Percentiles rank a stretch among this genome's conserved stretches.
Conservation (phyloP, 2,797 vertebrate species). For the Mormyrus hasselquistii region DNA sequence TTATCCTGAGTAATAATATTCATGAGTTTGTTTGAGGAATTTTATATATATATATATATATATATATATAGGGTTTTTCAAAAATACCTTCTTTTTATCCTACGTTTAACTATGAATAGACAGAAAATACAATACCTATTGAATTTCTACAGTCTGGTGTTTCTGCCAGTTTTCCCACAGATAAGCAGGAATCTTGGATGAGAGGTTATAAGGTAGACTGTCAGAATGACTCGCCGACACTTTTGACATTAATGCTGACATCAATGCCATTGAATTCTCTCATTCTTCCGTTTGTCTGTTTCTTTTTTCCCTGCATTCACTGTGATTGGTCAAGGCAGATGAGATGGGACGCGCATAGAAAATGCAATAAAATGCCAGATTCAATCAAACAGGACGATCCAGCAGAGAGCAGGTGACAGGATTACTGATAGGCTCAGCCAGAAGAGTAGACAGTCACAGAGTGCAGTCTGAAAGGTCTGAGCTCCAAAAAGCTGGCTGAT, state of each 20-base stretch:
- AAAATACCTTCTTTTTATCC: not conserved
- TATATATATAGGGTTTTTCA: not conserved
- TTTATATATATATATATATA: not conserved
- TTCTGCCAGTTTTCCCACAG: not conserved
- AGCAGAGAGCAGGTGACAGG: not conserved
- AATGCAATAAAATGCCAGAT: slow-evolving; percentile 19
- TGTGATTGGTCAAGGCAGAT: not conserved
- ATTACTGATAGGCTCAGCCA: not conserved
- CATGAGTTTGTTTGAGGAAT: slow-evolving; percentile 10
- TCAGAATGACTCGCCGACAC: not conserved
- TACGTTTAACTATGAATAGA: not conserved
- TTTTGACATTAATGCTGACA: not conserved
- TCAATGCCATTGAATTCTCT: not conserved
- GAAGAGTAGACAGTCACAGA: not conserved
- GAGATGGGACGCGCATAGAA: not conserved
- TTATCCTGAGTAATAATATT: slow-evolving; percentile 40
- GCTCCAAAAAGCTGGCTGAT: not conserved
- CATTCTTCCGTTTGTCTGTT: not conserved
- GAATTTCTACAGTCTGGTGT: not conserved
- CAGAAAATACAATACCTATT: not conserved
- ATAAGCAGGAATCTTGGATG: not conserved
- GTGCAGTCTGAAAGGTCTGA: not conserved
- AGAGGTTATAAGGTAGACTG: not conserved
- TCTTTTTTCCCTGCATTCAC: not conserved
- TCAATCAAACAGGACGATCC: not conserved